These are phyloP conservation scores for Nephrotoma appendiculata DNA, from an alignment of 2,888 invertebrate species.

Conservation along the genomic window DNA sequence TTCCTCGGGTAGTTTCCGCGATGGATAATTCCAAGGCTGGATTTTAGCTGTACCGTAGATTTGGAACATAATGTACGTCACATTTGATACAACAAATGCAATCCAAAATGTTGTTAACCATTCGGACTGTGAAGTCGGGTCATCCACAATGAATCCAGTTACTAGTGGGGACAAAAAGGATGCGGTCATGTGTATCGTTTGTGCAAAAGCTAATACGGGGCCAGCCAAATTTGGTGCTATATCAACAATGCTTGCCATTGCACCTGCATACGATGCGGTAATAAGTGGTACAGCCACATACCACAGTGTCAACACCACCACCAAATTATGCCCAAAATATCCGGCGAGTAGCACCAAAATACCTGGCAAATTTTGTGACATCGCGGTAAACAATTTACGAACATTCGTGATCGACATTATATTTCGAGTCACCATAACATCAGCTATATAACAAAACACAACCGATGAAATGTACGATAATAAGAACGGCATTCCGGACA, in stretches of 20 bases:
- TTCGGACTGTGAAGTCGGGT: constrained; percentile 40
- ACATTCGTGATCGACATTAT: constrained; percentile 46
- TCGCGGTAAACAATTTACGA: constrained; percentile 50
- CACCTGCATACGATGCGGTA: constrained; percentile 57
- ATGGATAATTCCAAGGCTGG: constrained; percentile 26
- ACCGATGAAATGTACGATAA: constrained; percentile 56
- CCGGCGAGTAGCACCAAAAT: constrained; percentile 45
- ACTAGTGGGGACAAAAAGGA: constrained; percentile 53
- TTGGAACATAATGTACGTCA: constrained; percentile 48
- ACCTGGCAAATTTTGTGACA: constrained; percentile 55
- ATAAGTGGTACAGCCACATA: constrained; percentile 53
- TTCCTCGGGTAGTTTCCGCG: constrained; percentile 14
- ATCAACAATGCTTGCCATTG: constrained; percentile 63
- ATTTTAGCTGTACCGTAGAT: constrained; percentile 51
- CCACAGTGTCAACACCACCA: constrained; percentile 45
- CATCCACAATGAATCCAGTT: constrained; percentile 43
- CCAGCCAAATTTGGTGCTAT: constrained; percentile 66
- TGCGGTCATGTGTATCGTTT: constrained; percentile 64
- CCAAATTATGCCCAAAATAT: constrained; percentile 45
- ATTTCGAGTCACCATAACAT: constrained; percentile 42
- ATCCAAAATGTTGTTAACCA: constrained; percentile 52
- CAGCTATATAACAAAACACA: constrained; percentile 52
- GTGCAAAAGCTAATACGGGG: constrained; percentile 55
- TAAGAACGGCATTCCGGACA: constrained; percentile 53
- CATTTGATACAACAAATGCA: constrained; percentile 42